phyloP scores from a whole-genome alignment of 2,113 vertebrate genomes.

The Apodemus speciosus region DNA sequence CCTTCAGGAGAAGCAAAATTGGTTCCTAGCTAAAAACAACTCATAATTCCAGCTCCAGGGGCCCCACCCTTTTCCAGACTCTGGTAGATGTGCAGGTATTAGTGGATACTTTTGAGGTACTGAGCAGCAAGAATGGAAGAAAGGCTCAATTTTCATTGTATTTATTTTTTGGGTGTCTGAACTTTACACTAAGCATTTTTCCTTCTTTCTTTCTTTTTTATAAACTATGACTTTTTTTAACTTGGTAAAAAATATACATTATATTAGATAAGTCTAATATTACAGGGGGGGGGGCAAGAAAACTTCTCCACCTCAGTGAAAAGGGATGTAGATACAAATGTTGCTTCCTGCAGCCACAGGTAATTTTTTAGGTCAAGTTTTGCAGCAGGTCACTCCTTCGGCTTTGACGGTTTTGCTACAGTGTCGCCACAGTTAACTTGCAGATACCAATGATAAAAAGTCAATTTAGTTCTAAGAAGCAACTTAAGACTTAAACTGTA shows the following conservation, averaged over 20 bases:
- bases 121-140: neutral
- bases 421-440: neutral
- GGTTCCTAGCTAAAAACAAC: neutral
- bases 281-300: neutral
- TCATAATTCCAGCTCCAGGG: neutral
- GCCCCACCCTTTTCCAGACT: neutral
- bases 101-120: neutral
- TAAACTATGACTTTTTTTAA: neutral
- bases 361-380: neutral
- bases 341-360: neutral
- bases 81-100: neutral
- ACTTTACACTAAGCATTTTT: neutral
- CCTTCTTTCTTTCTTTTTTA: neutral
- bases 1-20: neutral
- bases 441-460: neutral
- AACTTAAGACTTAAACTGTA: neutral
- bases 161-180: slow-evolving; percentile 5
- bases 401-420: neutral
- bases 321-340: neutral
- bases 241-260: slow-evolving; percentile 6
- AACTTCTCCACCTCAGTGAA: neutral
- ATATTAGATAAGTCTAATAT: neutral
- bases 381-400: neutral
- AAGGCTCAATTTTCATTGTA: neutral
- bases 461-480: neutral